Percentiles rank a stretch among this genome's conserved stretches.
Evolutionary conservation across 2,113 vertebrate species (phyloP).

Genomic region (Chauna torquata): DNA sequence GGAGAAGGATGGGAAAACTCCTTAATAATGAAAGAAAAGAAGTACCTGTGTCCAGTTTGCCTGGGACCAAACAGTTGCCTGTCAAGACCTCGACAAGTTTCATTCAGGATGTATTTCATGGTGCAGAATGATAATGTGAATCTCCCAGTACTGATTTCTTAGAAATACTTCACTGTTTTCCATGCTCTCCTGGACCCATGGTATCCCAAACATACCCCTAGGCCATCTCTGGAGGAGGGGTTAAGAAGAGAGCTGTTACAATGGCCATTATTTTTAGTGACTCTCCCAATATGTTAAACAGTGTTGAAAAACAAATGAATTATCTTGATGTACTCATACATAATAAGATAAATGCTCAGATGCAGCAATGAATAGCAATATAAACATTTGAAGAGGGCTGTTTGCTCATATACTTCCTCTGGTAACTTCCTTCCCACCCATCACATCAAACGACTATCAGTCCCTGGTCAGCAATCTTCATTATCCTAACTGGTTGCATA

Average conservation of each 20-base stretch:
- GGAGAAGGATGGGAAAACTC: background rate
- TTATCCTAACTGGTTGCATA: background rate
- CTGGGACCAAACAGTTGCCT: background rate
- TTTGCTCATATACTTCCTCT: background rate
- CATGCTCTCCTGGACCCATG: background rate
- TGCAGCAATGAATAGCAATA: rapidly evolving
- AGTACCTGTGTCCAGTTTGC: background rate
- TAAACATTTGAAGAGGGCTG: background rate
- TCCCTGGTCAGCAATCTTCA: background rate
- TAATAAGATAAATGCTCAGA: background rate
- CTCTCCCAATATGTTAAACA: background rate
- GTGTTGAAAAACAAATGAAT: background rate
- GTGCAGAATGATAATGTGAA: background rate
- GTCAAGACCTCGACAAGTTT: background rate
- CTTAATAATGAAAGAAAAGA: background rate
- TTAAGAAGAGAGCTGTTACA: background rate
- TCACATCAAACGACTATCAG: rapidly evolving
- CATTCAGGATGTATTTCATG: background rate
- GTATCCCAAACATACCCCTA: background rate
- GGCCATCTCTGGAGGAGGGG: background rate
- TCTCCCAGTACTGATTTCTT: background rate
- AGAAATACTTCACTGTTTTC: background rate
- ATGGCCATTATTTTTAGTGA: background rate
- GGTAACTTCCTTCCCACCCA: background rate
- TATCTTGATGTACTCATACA: background rate